Evolutionary conservation across 2,113 vertebrate genomes (phyloP).

Genomic region (Rattus rattus): DNA sequence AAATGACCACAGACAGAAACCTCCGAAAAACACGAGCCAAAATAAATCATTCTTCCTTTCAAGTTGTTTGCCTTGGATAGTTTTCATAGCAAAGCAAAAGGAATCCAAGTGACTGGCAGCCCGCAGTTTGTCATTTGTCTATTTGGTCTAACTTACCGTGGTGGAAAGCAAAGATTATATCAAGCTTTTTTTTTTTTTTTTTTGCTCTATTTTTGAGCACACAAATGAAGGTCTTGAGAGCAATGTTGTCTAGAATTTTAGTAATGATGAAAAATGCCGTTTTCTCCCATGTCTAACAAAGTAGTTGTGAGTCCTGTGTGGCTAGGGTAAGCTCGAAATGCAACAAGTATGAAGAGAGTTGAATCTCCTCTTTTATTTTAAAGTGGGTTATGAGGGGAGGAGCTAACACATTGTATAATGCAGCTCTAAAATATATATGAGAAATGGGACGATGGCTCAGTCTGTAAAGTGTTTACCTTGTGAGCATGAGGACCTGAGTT

Average conservation of each 20-base stretch:
- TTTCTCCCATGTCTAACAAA: not conserved
- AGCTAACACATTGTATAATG: not conserved
- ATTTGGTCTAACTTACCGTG: not conserved
- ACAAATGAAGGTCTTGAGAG: slow-evolving; percentile 29
- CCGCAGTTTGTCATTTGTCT: not conserved
- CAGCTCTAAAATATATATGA: not conserved
- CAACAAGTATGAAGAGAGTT: not conserved
- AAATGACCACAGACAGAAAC: not conserved
- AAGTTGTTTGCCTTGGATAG: not conserved
- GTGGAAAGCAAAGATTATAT: slow-evolving; percentile 20
- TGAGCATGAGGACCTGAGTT: not conserved
- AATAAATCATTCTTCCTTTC: not conserved
- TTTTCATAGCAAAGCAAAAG: not conserved
- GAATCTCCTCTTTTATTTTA: slow-evolving; percentile 31
- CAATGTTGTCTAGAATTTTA: not conserved
- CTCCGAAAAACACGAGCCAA: not conserved
- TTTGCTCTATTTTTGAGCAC: not conserved
- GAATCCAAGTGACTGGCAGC: not conserved
- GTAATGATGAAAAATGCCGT: not conserved
- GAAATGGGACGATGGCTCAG: too few species aligned
- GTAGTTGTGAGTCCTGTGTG: not conserved
- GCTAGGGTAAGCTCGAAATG: not conserved
- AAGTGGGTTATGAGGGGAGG: not conserved
- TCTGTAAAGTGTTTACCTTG: too few species aligned
- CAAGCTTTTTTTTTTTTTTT: slow-evolving; percentile 51